Base-by-base conservation (phyloP, 2,888 invertebrate genomes). In the Cryptophagus acutangulus region DNA sequence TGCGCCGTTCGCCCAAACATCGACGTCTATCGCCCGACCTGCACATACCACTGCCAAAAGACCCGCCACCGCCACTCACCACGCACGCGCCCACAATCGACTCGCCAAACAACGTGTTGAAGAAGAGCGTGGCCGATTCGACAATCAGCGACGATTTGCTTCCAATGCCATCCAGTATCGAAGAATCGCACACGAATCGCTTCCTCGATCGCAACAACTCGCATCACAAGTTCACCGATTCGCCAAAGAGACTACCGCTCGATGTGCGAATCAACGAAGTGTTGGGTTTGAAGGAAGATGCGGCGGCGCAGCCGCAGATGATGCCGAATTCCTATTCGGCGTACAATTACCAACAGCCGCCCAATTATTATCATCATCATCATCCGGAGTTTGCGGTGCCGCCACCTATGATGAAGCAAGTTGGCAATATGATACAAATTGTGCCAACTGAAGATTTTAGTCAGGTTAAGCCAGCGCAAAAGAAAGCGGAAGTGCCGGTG, bases 181-280 rank as follows among this genome's bases (percentile, higher is more conserved):
- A 56, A 18, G 56, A 61, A 28, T 62, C 64, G 6, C 63, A 53
- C 12, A 35, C 49, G 1, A 36, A 46, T n/a, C 38, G 41, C 8
- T 52, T 39, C 36, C 51, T 44, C 36, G 44, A 43, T 16, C 17
- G 42, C 18, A n/a, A n/a, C n/a, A 14, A 37, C n/a, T 34, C 17
- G 12, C 14, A 14, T 3, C 24, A 24, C 17, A 25, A n/a, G 20
- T 28, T 6, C 2, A 33, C 5, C 40, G 44, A 25, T 38, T 18
- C 12, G 1, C 78, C 78, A 0, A 77, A 75, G 58, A 66, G 79
- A 38, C 62, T 76, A 9, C 76, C 79, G 1, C 65, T 80, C 5
- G 79, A 80, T 45, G 78, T 78, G 49, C 66, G 79, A 57, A 70
- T 80, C 42, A 77, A 75, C 57, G 67, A 76, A 40, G 79, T 78